phyloP scores from a whole-genome alignment of 2,113 vertebrate genomes.

The Mugil cephalus region DNA sequence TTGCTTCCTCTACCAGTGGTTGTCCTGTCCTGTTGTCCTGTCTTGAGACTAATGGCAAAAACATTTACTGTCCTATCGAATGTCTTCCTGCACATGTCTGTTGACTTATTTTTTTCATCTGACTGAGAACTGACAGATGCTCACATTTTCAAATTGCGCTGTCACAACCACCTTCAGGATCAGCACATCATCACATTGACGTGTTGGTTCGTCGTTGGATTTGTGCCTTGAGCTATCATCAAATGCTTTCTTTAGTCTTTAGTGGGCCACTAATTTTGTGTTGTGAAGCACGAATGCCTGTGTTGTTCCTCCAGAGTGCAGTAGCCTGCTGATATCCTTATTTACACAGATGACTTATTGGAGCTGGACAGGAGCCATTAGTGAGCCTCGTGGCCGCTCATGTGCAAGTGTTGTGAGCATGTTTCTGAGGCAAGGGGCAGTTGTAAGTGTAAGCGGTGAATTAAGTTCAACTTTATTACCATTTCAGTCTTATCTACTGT shows the following conservation, averaged over 20 bases:
- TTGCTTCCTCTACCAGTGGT: no score
- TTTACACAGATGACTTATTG: conserved; percentile 6
- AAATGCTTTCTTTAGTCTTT: conserved; percentile 8
- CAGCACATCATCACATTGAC: background rate
- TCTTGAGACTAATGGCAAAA: no score
- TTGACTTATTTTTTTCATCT: no score
- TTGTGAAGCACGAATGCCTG: conserved; percentile 1
- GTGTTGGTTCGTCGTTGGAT: background rate
- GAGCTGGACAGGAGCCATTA: background rate
- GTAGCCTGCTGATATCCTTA: conserved; percentile 9
- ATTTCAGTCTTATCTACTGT: background rate
- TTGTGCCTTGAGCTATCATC: background rate
- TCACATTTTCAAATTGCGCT: no score
- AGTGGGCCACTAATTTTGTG: background rate
- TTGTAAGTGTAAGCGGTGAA: background rate
- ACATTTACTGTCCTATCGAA: no score
- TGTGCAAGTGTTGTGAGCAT: conserved; percentile 4
- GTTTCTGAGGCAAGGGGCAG: background rate
- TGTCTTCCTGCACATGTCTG: no score
- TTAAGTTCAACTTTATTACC: background rate
- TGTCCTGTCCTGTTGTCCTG: no score
- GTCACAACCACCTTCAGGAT: background rate
- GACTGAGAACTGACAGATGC: no score
- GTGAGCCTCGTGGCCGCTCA: conserved; percentile 15
- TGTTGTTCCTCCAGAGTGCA: background rate